These are phyloP conservation scores for Emmelina monodactyla DNA, from an alignment of 2,888 invertebrate species.

Conservation along the genomic window DNA sequence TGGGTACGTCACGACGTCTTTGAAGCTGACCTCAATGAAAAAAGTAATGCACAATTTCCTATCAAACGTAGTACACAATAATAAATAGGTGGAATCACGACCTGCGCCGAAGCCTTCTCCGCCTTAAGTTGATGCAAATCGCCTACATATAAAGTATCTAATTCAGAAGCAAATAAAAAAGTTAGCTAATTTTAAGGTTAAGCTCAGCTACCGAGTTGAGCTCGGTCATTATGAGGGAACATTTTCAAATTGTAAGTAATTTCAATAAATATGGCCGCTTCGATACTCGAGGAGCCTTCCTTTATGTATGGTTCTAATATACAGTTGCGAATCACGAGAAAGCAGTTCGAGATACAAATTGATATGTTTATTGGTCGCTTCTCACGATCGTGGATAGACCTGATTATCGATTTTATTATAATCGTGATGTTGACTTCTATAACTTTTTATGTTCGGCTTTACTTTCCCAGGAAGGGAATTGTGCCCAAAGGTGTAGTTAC, in stretches of 20 bases:
- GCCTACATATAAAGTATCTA: slow-evolving; percentile 42
- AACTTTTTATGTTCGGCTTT: no score
- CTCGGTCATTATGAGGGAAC: slow-evolving; percentile 41
- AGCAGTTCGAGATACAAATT: slow-evolving; percentile 54
- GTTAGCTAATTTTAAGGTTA: slow-evolving; percentile 44
- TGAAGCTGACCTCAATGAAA: neutral
- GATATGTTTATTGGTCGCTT: slow-evolving; percentile 63
- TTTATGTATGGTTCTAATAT: slow-evolving; percentile 57
- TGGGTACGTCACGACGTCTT: no score
- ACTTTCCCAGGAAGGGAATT: no score
- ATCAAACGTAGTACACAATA: no score
- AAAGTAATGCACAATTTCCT: neutral
- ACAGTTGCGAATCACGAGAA: slow-evolving; percentile 61
- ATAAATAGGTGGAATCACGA: neutral
- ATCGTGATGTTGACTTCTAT: neutral
- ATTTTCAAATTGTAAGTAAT: slow-evolving; percentile 64
- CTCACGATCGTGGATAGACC: slow-evolving; percentile 47
- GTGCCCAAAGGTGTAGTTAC: no score
- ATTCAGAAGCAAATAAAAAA: slow-evolving; percentile 50
- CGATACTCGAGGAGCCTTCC: slow-evolving; percentile 25
- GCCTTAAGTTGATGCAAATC: slow-evolving; percentile 20
- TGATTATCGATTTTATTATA: slow-evolving; percentile 1
- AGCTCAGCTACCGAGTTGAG: slow-evolving; percentile 45
- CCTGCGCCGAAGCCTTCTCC: neutral
- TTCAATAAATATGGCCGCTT: slow-evolving; percentile 56